Evolutionary conservation across 2,113 vertebrate genomes (phyloP), one percentile per base, ranked within the genome.

Genomic region (Chamaea fasciata): DNA sequence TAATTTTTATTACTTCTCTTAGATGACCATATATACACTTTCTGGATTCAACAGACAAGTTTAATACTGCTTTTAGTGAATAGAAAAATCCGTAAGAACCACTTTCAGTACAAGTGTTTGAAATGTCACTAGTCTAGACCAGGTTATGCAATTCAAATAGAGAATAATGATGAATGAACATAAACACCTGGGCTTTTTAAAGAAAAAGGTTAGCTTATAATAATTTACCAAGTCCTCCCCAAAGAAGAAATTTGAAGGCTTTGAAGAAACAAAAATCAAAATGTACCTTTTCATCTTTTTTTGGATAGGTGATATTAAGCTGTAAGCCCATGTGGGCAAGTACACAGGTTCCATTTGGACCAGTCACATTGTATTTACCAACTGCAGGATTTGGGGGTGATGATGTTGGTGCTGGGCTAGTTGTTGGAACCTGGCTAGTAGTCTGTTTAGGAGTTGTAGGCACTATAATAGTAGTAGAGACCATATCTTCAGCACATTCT

Each of bases 241-340:
- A 67, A 56, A 89, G 17, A 69, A 78, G 30, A 47, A 62, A 79
- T 23, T 5, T 74, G 15, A 91, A 83, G 30, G 49, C 47, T 87
- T 76, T 75, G 37, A 84, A 85, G 55, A 84, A 77, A 24, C 19
- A 75, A 65, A 49, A 68, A 57, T 26, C 39, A 57, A 50, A 35
- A 17, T 11, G 15, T 98, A 98, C 98, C 97, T 91, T 91, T 79
- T 64, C 93, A 98, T 98, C 98, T 96, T 96, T 96, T 96, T 96
- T 97, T 84, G 44, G 17, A 37, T 98, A 98, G 78, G 98, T 98
- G 90, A 99, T 23, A 47, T 99, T 99, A 86, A 99, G 97, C 96
- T 99, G 99, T 59, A 99, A 95, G 30, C 98, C 99, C 99, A 99
- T 98, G 60, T 56, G 96, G 44, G 98, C 99, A 96, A 99, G 97